phyloP scores from a whole-genome alignment of 2,888 invertebrate genomes.

The Suillia variegata region DNA sequence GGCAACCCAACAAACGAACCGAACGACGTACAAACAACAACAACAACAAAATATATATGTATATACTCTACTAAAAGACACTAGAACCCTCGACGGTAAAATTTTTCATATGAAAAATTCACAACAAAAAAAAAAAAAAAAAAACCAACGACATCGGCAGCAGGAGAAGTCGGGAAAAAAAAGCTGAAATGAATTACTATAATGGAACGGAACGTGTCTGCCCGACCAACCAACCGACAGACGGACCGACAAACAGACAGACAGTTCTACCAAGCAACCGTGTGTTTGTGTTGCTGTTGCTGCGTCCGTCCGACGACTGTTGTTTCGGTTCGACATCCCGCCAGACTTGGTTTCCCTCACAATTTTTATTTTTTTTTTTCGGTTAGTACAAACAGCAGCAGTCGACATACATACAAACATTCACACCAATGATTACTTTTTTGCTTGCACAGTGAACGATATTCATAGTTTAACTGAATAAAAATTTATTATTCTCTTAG shows the following conservation, averaged over 20 bases:
- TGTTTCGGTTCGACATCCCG: background rate
- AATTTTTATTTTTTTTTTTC: background rate
- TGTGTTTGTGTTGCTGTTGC: too few species aligned
- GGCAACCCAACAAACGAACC: background rate
- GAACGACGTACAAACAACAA: background rate
- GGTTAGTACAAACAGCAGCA: background rate
- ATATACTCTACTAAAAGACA: too few species aligned
- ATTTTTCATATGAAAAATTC: background rate
- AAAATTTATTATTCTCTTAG: too few species aligned
- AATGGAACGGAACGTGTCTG: conserved; percentile 12
- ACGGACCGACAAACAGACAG: background rate
- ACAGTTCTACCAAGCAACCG: background rate
- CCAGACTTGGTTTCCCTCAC: background rate
- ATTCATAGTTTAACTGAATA: too few species aligned
- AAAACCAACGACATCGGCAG: background rate
- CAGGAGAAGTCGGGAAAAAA: background rate
- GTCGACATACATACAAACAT: too few species aligned
- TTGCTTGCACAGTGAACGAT: too few species aligned
- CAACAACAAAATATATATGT: too few species aligned
- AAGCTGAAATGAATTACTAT: conserved; percentile 14
- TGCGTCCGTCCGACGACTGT: background rate
- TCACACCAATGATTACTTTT: too few species aligned
- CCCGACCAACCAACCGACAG: background rate
- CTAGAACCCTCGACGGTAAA: background rate
- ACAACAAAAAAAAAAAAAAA: background rate